Evolutionary conservation across 2,797 vertebrate genomes (phyloP).

Genomic region (Macroramphosus scolopax): DNA sequence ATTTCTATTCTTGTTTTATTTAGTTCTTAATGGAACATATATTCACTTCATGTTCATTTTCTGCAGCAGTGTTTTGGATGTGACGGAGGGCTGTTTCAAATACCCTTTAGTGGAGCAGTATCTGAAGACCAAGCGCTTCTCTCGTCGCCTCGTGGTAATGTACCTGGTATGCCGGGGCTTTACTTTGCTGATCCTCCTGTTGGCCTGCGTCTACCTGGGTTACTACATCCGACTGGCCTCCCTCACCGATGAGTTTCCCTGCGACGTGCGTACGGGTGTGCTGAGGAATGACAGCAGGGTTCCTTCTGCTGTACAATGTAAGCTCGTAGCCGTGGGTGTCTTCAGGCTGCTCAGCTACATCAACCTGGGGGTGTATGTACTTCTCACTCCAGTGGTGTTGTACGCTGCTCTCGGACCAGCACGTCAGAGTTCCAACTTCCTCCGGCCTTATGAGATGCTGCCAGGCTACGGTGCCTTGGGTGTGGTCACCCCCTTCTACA

Average conservation of each 20-base stretch:
- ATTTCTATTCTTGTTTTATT: no score
- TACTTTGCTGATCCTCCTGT: slow-evolving; percentile 80
- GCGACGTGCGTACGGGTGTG: slow-evolving; percentile 86
- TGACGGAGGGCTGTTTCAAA: slow-evolving; percentile 88
- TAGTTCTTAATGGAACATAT: no score
- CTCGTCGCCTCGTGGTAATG: slow-evolving; percentile 78
- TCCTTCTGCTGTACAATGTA: slow-evolving; percentile 86
- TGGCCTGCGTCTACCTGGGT: slow-evolving; percentile 84
- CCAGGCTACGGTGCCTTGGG: slow-evolving; percentile 86
- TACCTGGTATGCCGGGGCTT: slow-evolving; percentile 85
- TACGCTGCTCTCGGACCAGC: slow-evolving; percentile 83
- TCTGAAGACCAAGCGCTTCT: slow-evolving; percentile 87
- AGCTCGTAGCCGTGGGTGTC: slow-evolving; percentile 89
- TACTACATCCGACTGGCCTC: slow-evolving; percentile 92
- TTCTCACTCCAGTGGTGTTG: slow-evolving; percentile 83
- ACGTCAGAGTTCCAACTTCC: slow-evolving; percentile 79
- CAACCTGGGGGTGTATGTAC: slow-evolving; percentile 84
- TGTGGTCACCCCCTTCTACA: slow-evolving; percentile 79
- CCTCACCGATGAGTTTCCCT: slow-evolving; percentile 89
- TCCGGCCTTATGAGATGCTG: slow-evolving; percentile 88
- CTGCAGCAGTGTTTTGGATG: slow-evolving; percentile 80
- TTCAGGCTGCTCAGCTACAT: slow-evolving; percentile 93
- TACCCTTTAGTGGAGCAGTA: slow-evolving; percentile 96
- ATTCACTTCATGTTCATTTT: slow-evolving; percentile 6
- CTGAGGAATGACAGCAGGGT: slow-evolving; percentile 83